A percentile compares a stretch with the other conserved stretches of the same genome.
Conservation (phyloP, 2,888 invertebrate species). For the Drosophila lacicola region DNA sequence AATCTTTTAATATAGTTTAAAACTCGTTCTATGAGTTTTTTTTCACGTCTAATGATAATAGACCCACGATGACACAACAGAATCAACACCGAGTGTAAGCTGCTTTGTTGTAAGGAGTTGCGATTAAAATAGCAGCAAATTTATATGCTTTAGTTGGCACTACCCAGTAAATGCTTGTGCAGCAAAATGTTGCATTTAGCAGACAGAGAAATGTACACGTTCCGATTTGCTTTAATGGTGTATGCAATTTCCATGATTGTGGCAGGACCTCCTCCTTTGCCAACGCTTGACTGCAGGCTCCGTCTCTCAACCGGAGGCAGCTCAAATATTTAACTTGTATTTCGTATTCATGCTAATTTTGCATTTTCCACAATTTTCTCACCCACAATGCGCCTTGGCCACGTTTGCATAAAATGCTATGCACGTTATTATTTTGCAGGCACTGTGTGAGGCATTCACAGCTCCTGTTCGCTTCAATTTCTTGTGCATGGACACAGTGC, state of each 20-base stretch:
- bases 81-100: conserved; percentile 2
- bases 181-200: conserved; percentile 43
- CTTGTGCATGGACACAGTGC: conserved; percentile 53
- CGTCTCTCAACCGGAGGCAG: conserved; percentile 34
- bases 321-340: conserved; percentile 80
- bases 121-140: conserved; percentile 46
- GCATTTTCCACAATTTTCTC: conserved; percentile 80
- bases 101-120: conserved; percentile 13
- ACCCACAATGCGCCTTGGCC: conserved; percentile 43
- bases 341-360: conserved; percentile 81
- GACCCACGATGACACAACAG: not conserved
- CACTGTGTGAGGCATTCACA: conserved; percentile 34
- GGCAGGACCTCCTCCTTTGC: conserved; percentile 4
- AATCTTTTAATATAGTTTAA: no score
- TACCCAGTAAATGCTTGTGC: conserved; percentile 38
- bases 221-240: conserved; percentile 50
- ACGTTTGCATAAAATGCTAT: conserved; percentile 40
- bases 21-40: no score
- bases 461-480: conserved; percentile 44
- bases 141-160: conserved; percentile 31
- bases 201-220: conserved; percentile 29
- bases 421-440: conserved; percentile 59
- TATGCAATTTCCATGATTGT: conserved; percentile 59
- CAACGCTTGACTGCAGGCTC: not conserved
- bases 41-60: no score